These are phyloP conservation scores for Mirza zaza DNA, from an alignment of 2,113 vertebrate species.

Conservation along the genomic window DNA sequence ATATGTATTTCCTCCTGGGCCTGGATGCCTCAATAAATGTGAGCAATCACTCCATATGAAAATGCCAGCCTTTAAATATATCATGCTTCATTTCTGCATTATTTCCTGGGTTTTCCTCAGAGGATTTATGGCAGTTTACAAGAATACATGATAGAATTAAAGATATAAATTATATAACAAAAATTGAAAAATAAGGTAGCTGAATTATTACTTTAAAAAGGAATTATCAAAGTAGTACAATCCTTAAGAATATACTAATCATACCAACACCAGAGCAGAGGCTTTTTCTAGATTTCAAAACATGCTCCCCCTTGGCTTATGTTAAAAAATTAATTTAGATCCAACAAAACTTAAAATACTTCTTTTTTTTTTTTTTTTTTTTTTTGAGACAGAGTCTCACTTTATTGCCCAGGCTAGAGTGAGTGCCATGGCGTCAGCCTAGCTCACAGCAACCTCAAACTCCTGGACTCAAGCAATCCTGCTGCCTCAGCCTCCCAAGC, in stretches of 20 bases:
- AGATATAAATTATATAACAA: neutral
- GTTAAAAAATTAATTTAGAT: neutral
- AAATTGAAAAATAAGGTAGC: slow-evolving; percentile 28
- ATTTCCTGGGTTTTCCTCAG: neutral
- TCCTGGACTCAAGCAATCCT: too few species aligned
- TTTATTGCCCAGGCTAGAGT: too few species aligned
- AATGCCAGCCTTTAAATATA: neutral
- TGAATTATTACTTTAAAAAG: slow-evolving; percentile 44
- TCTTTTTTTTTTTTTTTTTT: too few species aligned
- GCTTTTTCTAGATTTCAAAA: slow-evolving; percentile 14
- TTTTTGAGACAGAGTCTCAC: too few species aligned
- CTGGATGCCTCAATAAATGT: neutral
- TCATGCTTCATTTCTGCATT: neutral
- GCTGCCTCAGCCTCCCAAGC: too few species aligned
- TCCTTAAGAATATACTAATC: neutral
- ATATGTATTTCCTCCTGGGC: neutral
- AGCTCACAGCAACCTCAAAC: too few species aligned
- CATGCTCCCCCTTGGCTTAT: neutral
- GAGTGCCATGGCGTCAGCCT: too few species aligned
- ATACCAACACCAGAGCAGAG: neutral
- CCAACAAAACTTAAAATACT: neutral
- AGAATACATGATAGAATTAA: neutral
- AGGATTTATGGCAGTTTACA: neutral
- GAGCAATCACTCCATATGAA: slow-evolving; percentile 20
- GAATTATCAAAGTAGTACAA: neutral